These are phyloP conservation scores for Caenorhabditis inopinata DNA, from an alignment of 1,140 invertebrate species.

Conservation along the genomic window DNA sequence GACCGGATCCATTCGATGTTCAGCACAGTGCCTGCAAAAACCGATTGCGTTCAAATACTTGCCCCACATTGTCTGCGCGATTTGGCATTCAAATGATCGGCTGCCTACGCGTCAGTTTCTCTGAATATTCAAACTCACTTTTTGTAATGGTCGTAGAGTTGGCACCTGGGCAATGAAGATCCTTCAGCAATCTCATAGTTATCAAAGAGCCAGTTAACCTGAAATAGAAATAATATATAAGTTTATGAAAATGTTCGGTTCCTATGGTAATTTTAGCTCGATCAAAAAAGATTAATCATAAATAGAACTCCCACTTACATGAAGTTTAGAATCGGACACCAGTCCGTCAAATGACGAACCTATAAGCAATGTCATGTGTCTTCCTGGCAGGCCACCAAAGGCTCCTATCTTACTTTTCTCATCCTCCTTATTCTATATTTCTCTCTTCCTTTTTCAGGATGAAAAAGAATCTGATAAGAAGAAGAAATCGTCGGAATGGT, in stretches of 20 bases:
- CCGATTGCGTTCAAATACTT: too few species aligned
- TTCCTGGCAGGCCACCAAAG: neutral
- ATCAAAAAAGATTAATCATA: neutral
- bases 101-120: too few species aligned
- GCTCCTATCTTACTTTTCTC: neutral
- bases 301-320: neutral
- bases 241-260: neutral
- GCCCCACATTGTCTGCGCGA: too few species aligned
- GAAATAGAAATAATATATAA: slow-evolving; percentile 34
- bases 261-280: neutral
- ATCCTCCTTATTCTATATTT: too few species aligned
- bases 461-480: neutral
- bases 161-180: slow-evolving; percentile 89
- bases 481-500: neutral
- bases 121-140: too few species aligned
- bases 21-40: slow-evolving; percentile 73
- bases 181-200: slow-evolving; percentile 98
- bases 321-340: neutral
- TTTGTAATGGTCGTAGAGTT: slow-evolving; percentile 92
- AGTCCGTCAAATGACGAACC: neutral
- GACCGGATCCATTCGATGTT: slow-evolving; percentile 92
- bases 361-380: neutral
- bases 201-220: slow-evolving; percentile 94
- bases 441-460: neutral
- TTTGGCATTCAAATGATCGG: too few species aligned